Evolutionary conservation across 2,797 vertebrate species (phyloP), one percentile per base, ranked within the genome.

Genomic region (Hozukius guyotensis): DNA sequence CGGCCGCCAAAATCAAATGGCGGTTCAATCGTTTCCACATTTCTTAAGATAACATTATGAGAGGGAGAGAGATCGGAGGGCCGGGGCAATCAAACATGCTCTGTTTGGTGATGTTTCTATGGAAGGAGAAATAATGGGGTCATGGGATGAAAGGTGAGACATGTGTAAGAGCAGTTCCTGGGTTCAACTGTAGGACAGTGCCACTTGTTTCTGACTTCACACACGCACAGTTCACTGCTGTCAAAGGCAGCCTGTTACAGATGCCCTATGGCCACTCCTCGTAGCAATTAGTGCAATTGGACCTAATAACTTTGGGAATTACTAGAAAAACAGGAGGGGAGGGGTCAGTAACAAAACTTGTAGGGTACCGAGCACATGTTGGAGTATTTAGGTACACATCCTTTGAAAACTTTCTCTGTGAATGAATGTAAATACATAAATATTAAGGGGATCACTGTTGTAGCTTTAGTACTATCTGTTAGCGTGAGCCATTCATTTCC

Each of bases 11-110:
- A 94, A 94, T 94, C 89, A 94, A 95, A 95, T 94, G 88, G 89
- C 74, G 89, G 86, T 91, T 91, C 87, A 96, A 96, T 96, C 72
- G 94, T 95, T 96, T 95, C 96, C 96, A 96, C 89, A 91, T 96
- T 95, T 95, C 93, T 94, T 95, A 96, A 95, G 93, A 96, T 95
- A 96, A 96, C 92, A 96, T 96, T 96, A 93, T 94, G 94, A 96
- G 94, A 94, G 78, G 75, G 87, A 74, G 82, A 84, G 83, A 87
- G 82, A 90, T 92, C 78, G 86, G 80, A 89, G 86, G 88, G 86
- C 84, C 52, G n/a, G 87, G 86, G 93, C 92, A 95, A 93, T 95
- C 92, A 94, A 89, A 92, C 87, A 84, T 88, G 88, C 69, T 92
- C 89, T 94, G 88, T 93, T 95, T 87, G 87, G 93, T 86, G 85